Conservation (phyloP, 1,140 invertebrate species). For the Nasonia longicornis region DNA sequence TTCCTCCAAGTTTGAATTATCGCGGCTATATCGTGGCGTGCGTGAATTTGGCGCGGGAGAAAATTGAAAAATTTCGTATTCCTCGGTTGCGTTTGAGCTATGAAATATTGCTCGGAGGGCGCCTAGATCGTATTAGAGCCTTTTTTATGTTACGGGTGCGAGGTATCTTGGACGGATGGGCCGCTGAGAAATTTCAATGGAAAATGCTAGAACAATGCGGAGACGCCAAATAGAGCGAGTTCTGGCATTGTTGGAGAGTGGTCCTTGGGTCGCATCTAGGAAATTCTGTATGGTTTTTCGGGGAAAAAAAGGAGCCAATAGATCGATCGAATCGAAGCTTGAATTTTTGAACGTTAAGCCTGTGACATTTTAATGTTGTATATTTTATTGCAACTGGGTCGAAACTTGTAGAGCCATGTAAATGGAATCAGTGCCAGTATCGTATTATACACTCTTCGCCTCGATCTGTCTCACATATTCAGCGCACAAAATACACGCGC, state of each 20-base stretch:
- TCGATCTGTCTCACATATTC: too few species aligned
- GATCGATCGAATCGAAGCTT: background rate
- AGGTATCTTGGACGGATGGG: background rate
- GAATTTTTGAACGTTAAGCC: background rate
- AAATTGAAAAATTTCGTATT: slow-evolving; percentile 20
- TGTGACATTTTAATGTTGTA: too few species aligned
- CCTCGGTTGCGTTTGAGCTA: background rate
- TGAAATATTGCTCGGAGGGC: background rate
- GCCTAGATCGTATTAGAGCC: background rate
- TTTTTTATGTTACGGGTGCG: background rate
- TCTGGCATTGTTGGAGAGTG: slow-evolving; percentile 6
- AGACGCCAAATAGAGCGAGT: background rate
- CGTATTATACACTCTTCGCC: too few species aligned
- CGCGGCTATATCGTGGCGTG: background rate
- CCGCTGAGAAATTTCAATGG: slow-evolving; percentile 15
- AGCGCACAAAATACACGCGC: too few species aligned
- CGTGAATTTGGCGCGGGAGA: background rate
- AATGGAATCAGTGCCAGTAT: background rate
- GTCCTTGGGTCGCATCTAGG: background rate
- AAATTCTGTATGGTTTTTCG: background rate
- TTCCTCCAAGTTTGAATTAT: background rate
- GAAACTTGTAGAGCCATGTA: background rate
- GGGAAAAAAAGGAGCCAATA: background rate
- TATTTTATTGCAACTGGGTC: background rate
- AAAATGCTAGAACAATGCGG: background rate